Evolutionary conservation across 2,113 vertebrate species (phyloP).

Genomic region (Diadophis punctatus): DNA sequence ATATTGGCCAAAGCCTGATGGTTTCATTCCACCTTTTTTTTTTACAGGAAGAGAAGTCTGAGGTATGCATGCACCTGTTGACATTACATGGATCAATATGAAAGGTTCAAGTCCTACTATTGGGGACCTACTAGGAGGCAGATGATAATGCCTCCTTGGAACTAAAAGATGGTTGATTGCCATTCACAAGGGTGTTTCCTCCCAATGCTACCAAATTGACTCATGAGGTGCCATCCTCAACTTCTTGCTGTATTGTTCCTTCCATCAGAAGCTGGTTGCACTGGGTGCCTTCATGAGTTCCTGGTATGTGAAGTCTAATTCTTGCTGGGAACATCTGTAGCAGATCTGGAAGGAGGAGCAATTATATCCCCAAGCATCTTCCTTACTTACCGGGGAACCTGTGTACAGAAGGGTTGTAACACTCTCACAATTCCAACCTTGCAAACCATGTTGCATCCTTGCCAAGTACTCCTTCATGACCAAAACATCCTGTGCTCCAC

Average conservation of each 20-base stretch:
- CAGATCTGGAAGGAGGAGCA: not conserved
- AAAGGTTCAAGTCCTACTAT: not conserved
- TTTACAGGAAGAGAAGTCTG: not conserved
- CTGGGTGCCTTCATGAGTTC: not conserved
- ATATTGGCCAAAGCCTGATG: not conserved
- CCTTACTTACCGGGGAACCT: not conserved
- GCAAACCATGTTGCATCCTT: not conserved
- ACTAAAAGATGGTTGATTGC: not conserved
- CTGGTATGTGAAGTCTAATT: not conserved
- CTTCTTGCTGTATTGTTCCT: not conserved
- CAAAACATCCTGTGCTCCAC: not conserved
- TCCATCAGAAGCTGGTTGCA: not conserved
- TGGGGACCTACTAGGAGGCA: not conserved
- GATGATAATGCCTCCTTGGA: not conserved
- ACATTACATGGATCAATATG: not conserved
- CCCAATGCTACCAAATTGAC: not conserved
- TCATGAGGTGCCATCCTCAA: not conserved
- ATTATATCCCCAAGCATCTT: not conserved
- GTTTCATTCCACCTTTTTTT: not conserved
- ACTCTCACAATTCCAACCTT: not conserved
- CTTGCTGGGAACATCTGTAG: not conserved
- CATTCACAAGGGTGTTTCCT: not conserved
- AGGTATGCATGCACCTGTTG: not conserved
- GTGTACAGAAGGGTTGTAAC: not conserved
- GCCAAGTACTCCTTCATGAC: not conserved